Evolutionary conservation across 2,113 vertebrate species (phyloP), one percentile per base, ranked within the genome.

Genomic region (Carassius carassius): DNA sequence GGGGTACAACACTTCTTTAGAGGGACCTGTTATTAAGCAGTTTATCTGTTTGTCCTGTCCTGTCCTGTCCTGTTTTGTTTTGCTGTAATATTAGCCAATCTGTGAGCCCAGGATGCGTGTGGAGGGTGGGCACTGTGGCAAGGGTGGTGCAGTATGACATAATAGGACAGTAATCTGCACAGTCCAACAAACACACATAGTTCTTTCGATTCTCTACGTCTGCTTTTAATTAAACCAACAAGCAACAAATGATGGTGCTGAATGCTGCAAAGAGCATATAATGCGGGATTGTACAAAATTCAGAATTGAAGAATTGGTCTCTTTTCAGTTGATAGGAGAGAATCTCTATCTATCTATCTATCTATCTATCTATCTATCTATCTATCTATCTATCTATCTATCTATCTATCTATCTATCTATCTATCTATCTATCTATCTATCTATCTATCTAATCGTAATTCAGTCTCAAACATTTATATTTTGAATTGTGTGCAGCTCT

Each of bases 141-240:
- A 74, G 58, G 67, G 78, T 81, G 83, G 32, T 75, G 37, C 12
- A 2, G 16, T 32, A 47, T 78, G 80, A 82, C 63, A 58, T 77
- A 69, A 56, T 14, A 16, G 78, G 65, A 80, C 80, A 88, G 67
- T 77, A 83, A 63, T 87, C 69, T 72, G 49, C 73, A 49, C 49
- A 49, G 76, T 75, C 17, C 23, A 73, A 76, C 41, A 25, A 77
- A 83, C 75, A 19, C 37, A 2, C 41, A 25, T 35, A 82, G 41
- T 19, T 3, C 70, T 70, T 54, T 70, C 56, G 58, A 67, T 49
- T 80, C 83, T 60, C 41, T 14, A 12, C 7, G 35, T 35, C 54
- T 87, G 60, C 37, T 77, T 86, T 77, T 65, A 73, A 86, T 73
- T 84, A 23, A 51, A 83, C 56, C 69, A 78, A 82, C 51, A 51